phyloP scores from a whole-genome alignment of 1,140 invertebrate genomes.

The Dendrolimus kikuchii region DNA sequence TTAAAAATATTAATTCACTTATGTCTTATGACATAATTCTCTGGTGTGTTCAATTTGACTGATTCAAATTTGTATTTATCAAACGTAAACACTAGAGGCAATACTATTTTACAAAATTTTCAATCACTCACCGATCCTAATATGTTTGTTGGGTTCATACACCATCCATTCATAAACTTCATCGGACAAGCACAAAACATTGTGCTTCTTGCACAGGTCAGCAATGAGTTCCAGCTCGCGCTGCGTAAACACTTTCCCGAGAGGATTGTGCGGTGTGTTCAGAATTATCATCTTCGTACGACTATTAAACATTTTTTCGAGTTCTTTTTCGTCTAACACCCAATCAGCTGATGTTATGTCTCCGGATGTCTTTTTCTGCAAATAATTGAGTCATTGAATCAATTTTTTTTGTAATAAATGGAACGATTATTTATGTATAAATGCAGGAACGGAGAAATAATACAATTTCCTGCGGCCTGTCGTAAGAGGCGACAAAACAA shows the following conservation, averaged over 20 bases:
- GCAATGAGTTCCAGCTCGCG: constrained; percentile 87
- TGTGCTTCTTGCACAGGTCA: constrained; percentile 91
- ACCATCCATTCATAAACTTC: constrained; percentile 99
- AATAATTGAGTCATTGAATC: neutral
- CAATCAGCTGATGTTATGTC: constrained; percentile 86
- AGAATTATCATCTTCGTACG: constrained; percentile 97
- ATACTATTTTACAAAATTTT: no score
- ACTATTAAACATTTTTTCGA: constrained; percentile 86
- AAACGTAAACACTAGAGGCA: no score
- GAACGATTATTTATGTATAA: no score
- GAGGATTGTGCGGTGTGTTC: constrained; percentile 97
- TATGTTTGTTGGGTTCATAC: constrained; percentile 89
- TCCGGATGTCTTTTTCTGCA: constrained; percentile 39
- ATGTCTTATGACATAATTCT: no score
- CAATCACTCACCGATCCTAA: constrained; percentile 84
- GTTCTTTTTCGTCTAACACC: constrained; percentile 88
- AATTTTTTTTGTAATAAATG: neutral
- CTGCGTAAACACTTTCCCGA: constrained; percentile 90
- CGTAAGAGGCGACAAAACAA: no score
- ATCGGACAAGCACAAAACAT: constrained; percentile 93
- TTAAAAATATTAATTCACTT: no score
- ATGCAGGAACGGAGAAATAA: no score
- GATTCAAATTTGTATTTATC: no score
- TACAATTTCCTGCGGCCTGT: no score
- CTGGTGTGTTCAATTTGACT: no score